Conservation (phyloP, 2,888 invertebrate species). For the Phengaris alcon region DNA sequence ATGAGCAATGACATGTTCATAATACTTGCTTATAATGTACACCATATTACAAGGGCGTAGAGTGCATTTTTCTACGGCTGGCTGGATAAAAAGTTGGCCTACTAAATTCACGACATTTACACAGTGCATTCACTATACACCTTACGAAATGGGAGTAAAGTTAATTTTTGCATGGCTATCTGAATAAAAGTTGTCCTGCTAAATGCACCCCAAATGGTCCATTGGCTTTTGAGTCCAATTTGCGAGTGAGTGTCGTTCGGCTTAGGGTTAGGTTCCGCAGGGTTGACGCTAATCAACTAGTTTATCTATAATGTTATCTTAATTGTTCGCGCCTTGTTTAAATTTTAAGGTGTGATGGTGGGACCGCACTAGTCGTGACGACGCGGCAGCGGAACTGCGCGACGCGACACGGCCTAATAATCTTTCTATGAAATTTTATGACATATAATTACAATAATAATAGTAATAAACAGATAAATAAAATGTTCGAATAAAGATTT, state of each 20-base stretch:
- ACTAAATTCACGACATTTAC: slow-evolving; percentile 56
- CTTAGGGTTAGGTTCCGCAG: slow-evolving; percentile 40
- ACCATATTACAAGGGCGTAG: slow-evolving; percentile 43
- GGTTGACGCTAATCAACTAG: neutral
- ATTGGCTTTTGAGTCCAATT: slow-evolving; percentile 74
- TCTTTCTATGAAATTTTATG: no score
- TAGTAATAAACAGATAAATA: no score
- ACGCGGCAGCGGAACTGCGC: no score
- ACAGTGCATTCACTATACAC: slow-evolving; percentile 41
- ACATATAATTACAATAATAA: no score
- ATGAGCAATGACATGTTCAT: slow-evolving; percentile 70
- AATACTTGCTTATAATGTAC: slow-evolving; percentile 40
- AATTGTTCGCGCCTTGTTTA: slow-evolving; percentile 6
- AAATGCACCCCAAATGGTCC: slow-evolving; percentile 53
- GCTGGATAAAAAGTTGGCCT: neutral
- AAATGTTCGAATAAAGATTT: no score
- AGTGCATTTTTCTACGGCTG: slow-evolving; percentile 43
- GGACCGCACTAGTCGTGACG: no score
- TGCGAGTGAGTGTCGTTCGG: slow-evolving; percentile 64
- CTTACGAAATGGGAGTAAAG: slow-evolving; percentile 45
- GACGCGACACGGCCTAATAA: no score
- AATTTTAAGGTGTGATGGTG: neutral
- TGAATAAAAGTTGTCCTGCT: slow-evolving; percentile 35
- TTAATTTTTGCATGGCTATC: slow-evolving; percentile 40
- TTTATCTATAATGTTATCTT: neutral